A percentile compares a stretch with the other conserved stretches of the same genome.
These are phyloP conservation scores for Sporophila hypoxantha DNA, from an alignment of 2,113 vertebrate genomes.

Conservation along the genomic window DNA sequence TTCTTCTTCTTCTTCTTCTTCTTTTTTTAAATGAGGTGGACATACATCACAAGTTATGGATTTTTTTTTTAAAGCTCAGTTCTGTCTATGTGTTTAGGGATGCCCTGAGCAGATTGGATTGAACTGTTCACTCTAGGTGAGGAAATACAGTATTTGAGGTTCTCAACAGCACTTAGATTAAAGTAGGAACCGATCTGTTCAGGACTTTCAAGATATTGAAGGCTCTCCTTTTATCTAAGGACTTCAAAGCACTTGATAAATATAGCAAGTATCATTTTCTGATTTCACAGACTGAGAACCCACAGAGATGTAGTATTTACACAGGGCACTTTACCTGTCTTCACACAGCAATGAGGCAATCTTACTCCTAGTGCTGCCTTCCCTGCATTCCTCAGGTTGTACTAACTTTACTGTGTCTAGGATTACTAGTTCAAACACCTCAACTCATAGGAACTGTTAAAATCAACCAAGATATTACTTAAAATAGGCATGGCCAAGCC, in stretches of 20 bases:
- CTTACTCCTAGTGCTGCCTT: not conserved
- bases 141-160: not conserved
- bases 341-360: not conserved
- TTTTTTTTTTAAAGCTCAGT: not conserved
- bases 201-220: not conserved
- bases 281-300: not conserved
- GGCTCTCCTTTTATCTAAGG: not conserved
- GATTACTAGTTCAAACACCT: not conserved
- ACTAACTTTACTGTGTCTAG: not conserved
- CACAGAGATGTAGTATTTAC: not conserved
- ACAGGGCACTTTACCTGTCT: not conserved
- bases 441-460: not conserved
- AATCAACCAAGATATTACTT: not conserved
- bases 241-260: slow-evolving; percentile 24
- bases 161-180: not conserved
- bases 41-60: not conserved
- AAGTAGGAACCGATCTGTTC: not conserved
- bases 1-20: not conserved
- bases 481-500: not conserved
- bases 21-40: not conserved
- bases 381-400: not conserved
- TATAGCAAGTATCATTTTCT: not conserved
- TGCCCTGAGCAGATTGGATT: not conserved
- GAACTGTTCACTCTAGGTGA: not conserved
- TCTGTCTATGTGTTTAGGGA: not conserved